These are phyloP conservation scores for Archocentrus centrarchus DNA, from an alignment of 2,113 vertebrate species.

Conservation along the genomic window DNA sequence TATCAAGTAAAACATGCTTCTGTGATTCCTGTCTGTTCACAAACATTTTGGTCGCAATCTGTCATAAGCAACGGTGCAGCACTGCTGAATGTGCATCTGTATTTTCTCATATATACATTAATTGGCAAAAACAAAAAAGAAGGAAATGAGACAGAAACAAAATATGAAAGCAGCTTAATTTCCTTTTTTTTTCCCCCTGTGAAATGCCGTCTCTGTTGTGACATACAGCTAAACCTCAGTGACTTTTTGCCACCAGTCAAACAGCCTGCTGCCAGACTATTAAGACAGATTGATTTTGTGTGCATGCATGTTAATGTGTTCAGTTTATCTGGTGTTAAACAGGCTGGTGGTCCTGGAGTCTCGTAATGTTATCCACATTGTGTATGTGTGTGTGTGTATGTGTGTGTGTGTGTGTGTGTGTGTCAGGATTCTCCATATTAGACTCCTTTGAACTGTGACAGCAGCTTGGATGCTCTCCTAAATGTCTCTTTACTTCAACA, in stretches of 20 bases:
- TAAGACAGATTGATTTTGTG: constrained; percentile 51
- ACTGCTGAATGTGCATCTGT: not conserved
- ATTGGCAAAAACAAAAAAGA: not conserved
- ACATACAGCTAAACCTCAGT: constrained; percentile 32
- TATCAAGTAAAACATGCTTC: not conserved
- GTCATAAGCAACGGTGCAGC: not conserved
- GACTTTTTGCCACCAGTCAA: constrained; percentile 27
- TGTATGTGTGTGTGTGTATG: constrained; percentile 27
- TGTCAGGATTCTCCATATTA: constrained; percentile 48
- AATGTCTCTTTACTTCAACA: constrained; percentile 38
- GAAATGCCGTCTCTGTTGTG: constrained; percentile 14
- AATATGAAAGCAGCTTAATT: not conserved
- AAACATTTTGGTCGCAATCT: not conserved
- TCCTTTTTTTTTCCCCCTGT: not conserved
- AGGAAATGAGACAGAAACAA: not conserved
- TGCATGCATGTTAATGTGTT: constrained; percentile 17
- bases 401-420: constrained; percentile 52
- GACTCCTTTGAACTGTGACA: constrained; percentile 64
- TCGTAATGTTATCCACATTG: constrained; percentile 61
- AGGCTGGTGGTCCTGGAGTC: constrained; percentile 56
- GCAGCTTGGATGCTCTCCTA: constrained; percentile 48
- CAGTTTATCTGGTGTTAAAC: constrained; percentile 62
- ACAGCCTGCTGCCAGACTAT: constrained; percentile 52
- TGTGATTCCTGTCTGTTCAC: not conserved
- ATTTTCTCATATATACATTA: not conserved